Percentiles rank a stretch among this genome's conserved stretches.
These are phyloP conservation scores for Oryzias javanicus DNA, from an alignment of 2,113 vertebrate genomes.

Conservation along the genomic window DNA sequence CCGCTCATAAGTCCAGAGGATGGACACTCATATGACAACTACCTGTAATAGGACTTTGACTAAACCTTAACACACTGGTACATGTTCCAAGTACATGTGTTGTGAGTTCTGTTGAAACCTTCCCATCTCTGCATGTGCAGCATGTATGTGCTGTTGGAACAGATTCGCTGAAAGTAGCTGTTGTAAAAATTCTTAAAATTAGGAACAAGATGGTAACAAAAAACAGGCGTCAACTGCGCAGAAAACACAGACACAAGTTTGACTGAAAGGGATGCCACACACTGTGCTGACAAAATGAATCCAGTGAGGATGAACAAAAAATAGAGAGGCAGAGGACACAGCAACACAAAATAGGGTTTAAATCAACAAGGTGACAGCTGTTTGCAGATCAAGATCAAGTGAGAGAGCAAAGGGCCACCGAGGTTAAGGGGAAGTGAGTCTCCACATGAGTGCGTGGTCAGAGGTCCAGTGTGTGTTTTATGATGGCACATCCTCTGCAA, in stretches of 20 bases:
- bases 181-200: slow-evolving; percentile 14
- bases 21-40: no score
- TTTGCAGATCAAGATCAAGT: slow-evolving; percentile 14
- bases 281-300: not conserved
- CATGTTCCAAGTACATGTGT: no score
- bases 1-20: no score
- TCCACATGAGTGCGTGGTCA: slow-evolving; percentile 30
- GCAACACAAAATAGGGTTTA: not conserved
- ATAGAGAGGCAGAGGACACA: not conserved
- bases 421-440: slow-evolving; percentile 28
- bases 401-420: slow-evolving; percentile 15
- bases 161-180: slow-evolving; percentile 5
- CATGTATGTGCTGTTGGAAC: slow-evolving; percentile 6
- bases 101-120: no score
- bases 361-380: not conserved
- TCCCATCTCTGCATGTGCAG: not conserved
- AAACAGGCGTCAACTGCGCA: slow-evolving; percentile 9
- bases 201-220: slow-evolving; percentile 9
- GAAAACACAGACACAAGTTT: slow-evolving; percentile 15
- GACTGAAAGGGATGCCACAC: not conserved
- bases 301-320: slow-evolving; percentile 2
- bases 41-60: no score
- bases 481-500: slow-evolving; percentile 72
- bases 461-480: slow-evolving; percentile 69
- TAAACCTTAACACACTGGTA: no score